A percentile compares a stretch with the other conserved stretches of the same genome.
These are phyloP conservation scores for Aphelenchoides bicaudatus DNA, from an alignment of 2,888 invertebrate genomes.

Conservation along the genomic window DNA sequence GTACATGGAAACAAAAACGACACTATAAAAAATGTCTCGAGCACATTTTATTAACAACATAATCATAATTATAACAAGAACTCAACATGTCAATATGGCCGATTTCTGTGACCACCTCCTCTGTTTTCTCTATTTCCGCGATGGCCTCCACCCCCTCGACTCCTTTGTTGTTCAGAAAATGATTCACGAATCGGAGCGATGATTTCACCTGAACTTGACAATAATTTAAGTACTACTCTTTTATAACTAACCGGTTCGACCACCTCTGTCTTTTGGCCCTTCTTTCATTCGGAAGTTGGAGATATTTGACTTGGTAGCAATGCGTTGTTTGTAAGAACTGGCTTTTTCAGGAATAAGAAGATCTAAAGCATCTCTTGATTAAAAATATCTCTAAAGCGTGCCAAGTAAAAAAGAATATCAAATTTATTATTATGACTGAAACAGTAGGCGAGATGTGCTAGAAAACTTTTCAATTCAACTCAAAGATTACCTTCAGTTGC, in stretches of 20 bases:
- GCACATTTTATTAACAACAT: too few relatives aligned
- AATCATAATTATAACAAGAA: too few relatives aligned
- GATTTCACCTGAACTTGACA: neutral
- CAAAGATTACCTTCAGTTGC: conserved; percentile 16
- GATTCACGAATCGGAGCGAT: neutral
- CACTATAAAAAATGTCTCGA: too few relatives aligned
- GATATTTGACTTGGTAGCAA: conserved; percentile 24
- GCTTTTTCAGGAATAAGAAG: conserved; percentile 27
- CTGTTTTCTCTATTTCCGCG: too few relatives aligned
- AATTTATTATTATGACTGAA: too few relatives aligned
- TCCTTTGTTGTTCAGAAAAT: neutral
- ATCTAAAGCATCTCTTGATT: conserved; percentile 16
- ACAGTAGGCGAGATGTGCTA: too few relatives aligned
- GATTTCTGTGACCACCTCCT: too few relatives aligned
- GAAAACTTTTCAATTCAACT: neutral
- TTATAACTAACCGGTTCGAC: conserved; percentile 26
- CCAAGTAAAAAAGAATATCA: too few relatives aligned
- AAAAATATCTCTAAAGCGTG: too few relatives aligned
- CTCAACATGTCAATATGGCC: too few relatives aligned
- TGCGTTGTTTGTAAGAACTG: conserved; percentile 16
- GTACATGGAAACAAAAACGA: too few relatives aligned
- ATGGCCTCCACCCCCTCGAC: neutral
- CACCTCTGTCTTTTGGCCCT: conserved; percentile 31
- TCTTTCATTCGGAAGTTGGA: conserved; percentile 18
- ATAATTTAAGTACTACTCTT: neutral